Conservation (phyloP, 2,888 invertebrate genomes). For the Chymomyza fuscimana region DNA sequence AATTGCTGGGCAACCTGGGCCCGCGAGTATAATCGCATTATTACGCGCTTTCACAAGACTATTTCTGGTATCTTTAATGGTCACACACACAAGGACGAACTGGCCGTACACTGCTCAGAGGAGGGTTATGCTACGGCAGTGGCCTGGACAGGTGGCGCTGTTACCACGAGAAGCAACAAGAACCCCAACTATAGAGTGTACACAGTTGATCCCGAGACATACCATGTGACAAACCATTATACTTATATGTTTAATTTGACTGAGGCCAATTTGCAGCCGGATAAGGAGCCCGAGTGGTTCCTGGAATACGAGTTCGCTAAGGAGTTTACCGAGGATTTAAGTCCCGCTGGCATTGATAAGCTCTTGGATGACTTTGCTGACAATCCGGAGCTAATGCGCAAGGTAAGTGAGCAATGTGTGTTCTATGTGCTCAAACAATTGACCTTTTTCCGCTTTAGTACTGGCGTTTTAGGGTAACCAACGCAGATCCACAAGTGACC, state of each 20-base stretch:
- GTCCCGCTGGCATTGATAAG: slow-evolving; percentile 83
- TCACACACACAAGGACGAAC: slow-evolving; percentile 88
- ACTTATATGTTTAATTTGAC: slow-evolving; percentile 88
- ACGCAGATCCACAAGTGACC: slow-evolving; percentile 63
- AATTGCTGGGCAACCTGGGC: slow-evolving; percentile 87
- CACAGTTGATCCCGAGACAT: slow-evolving; percentile 83
- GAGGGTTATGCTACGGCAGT: slow-evolving; percentile 82
- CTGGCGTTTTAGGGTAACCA: slow-evolving; percentile 67
- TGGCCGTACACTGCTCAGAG: slow-evolving; percentile 84
- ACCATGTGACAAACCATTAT: slow-evolving; percentile 83
- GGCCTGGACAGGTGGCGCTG: slow-evolving; percentile 90
- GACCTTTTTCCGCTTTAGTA: slow-evolving; percentile 29
- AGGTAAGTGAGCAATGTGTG: slow-evolving; percentile 45
- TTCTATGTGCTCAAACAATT: no score
- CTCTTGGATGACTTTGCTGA: slow-evolving; percentile 82
- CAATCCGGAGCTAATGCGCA: slow-evolving; percentile 60
- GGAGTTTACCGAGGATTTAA: slow-evolving; percentile 84
- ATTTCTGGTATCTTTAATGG: slow-evolving; percentile 91
- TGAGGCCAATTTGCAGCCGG: slow-evolving; percentile 84
- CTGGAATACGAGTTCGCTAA: slow-evolving; percentile 87
- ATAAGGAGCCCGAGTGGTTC: slow-evolving; percentile 85
- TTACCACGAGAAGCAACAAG: slow-evolving; percentile 86
- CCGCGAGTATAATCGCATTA: slow-evolving; percentile 84
- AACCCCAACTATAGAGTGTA: slow-evolving; percentile 92
- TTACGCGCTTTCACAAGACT: slow-evolving; percentile 87